phyloP scores from a whole-genome alignment of 2,888 invertebrate genomes.

The Chromoteleia sp. region DNA sequence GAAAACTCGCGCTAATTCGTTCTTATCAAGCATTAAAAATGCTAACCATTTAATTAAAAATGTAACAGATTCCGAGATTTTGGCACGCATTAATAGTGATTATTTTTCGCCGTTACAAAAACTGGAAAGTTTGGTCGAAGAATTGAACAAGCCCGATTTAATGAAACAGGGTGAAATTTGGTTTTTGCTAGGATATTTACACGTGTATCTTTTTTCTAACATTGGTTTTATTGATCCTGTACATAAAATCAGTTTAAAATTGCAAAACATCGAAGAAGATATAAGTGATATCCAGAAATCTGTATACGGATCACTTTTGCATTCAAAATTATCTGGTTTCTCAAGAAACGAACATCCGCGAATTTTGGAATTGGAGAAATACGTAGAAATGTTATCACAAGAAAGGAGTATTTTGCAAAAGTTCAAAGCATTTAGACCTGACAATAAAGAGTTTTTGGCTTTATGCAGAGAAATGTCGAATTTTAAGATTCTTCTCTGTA shows the following conservation, averaged over 20 bases:
- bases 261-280: slow-evolving; percentile 89
- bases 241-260: slow-evolving; percentile 90
- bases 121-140: slow-evolving; percentile 59
- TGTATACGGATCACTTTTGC: slow-evolving; percentile 86
- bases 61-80: slow-evolving; percentile 22
- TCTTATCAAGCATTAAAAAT: slow-evolving; percentile 68
- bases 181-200: slow-evolving; percentile 79
- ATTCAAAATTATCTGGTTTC: slow-evolving; percentile 84
- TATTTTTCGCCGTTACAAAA: slow-evolving; percentile 66
- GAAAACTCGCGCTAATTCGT: slow-evolving; percentile 71
- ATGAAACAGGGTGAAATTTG: slow-evolving; percentile 77
- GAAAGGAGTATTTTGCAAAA: slow-evolving; percentile 73
- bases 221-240: slow-evolving; percentile 90
- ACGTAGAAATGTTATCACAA: slow-evolving; percentile 63
- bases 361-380: slow-evolving; percentile 66
- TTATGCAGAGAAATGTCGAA: slow-evolving; percentile 80
- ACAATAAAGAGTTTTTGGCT: slow-evolving; percentile 73
- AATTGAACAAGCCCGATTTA: slow-evolving; percentile 49
- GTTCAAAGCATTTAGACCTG: slow-evolving; percentile 77
- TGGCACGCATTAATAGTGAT: slow-evolving; percentile 11
- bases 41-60: slow-evolving; percentile 52
- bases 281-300: slow-evolving; percentile 87
- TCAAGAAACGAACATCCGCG: slow-evolving; percentile 78
- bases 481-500: slow-evolving; percentile 79
- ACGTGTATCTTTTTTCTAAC: slow-evolving; percentile 77